Percentiles rank a stretch among this genome's conserved stretches.
Evolutionary conservation across 2,113 vertebrate genomes (phyloP).

Genomic region (Psittacara wagleri): DNA sequence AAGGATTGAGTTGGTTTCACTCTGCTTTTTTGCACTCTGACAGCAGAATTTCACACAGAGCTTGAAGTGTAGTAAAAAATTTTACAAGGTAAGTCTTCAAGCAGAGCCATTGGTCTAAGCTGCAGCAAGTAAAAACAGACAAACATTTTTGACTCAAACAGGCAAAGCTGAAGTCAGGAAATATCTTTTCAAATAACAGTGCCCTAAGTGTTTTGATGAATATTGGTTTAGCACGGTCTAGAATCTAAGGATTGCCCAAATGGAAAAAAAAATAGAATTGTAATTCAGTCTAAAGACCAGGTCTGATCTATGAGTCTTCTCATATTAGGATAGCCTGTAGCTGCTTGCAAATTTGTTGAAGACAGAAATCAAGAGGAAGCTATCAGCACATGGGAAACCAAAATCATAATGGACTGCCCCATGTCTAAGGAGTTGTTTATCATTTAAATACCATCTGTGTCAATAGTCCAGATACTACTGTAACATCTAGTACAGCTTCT

Average conservation of each 20-base stretch:
- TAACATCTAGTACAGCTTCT: background rate
- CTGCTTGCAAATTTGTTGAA: background rate
- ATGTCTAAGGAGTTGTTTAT: background rate
- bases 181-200: background rate
- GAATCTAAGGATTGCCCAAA: background rate
- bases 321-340: background rate
- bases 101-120: background rate
- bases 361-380: background rate
- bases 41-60: background rate
- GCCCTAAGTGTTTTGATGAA: background rate
- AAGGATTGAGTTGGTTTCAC: background rate
- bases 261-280: background rate
- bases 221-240: background rate
- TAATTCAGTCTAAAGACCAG: background rate
- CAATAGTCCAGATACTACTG: background rate
- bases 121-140: background rate
- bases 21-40: background rate
- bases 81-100: background rate
- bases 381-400: background rate
- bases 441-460: background rate
- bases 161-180: background rate
- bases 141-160: background rate
- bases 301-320: background rate
- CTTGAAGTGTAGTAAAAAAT: background rate
- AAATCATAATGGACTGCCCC: background rate